Evolutionary conservation across 1,140 invertebrate genomes (phyloP).

Genomic region (Drosophila repletoides): DNA sequence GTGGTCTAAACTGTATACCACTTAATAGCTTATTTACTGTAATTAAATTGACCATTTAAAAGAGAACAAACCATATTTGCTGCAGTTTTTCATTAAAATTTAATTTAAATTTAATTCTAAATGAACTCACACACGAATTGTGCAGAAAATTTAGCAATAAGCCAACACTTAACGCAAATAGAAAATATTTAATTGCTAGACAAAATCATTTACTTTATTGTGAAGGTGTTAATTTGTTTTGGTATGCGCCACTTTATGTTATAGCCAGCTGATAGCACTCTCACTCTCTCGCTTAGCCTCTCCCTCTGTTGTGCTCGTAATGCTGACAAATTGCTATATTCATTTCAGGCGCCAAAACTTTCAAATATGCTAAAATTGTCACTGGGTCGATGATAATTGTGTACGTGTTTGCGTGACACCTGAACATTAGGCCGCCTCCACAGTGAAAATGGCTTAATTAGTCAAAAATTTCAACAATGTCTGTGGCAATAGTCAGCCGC

Average conservation of each 20-base stretch:
- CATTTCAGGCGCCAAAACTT: conserved; percentile 60
- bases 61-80: no score
- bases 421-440: conserved; percentile 39
- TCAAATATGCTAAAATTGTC: conserved; percentile 61
- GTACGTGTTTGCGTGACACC: conserved; percentile 71
- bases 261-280: no score
- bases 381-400: conserved; percentile 60
- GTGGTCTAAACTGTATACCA: no score
- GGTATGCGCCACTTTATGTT: conserved; percentile 45
- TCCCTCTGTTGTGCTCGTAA: conserved; percentile 10
- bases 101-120: no score
- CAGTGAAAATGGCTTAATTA: conserved; percentile 67
- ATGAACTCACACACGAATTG: no score
- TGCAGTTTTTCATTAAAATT: no score
- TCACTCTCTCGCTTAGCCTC: conserved; percentile 12
- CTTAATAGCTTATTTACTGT: no score
- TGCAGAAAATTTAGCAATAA: no score
- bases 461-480: conserved; percentile 65
- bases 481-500: background rate
- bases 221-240: conserved; percentile 60
- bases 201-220: conserved; percentile 13
- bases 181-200: background rate
- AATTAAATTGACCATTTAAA: no score
- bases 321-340: conserved; percentile 60
- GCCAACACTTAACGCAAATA: background rate